Conservation (phyloP, 2,113 vertebrate species). For the Syngnathus scovelli region DNA sequence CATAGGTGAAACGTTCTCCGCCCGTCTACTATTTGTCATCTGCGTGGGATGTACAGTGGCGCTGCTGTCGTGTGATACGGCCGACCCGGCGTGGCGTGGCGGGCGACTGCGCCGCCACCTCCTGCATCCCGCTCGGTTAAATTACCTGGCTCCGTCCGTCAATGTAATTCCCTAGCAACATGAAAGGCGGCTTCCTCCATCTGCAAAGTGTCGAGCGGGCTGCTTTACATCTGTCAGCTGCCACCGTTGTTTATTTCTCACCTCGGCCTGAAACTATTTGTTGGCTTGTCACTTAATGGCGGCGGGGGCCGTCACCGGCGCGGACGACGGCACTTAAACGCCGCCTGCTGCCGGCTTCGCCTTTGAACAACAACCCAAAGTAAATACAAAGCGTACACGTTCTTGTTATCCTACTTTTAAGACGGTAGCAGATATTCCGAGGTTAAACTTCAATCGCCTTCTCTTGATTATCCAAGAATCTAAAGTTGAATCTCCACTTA, state of each 20-base stretch:
- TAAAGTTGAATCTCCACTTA: constrained; percentile 54
- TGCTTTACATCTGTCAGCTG: constrained; percentile 61
- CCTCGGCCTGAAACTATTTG: constrained; percentile 54
- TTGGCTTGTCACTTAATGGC: constrained; percentile 52
- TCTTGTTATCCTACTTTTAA: constrained; percentile 39
- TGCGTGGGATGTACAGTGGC: constrained; percentile 14
- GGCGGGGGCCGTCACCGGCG: constrained; percentile 19
- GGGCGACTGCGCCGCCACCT: constrained; percentile 9
- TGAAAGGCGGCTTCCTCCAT: constrained; percentile 51
- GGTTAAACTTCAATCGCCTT: constrained; percentile 26
- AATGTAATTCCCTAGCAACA: constrained; percentile 42
- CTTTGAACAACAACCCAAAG: constrained; percentile 44
- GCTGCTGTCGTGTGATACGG: constrained; percentile 34
- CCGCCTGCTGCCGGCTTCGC: constrained; percentile 37
- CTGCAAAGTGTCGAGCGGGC: constrained; percentile 41
- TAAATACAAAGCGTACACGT: constrained; percentile 38
- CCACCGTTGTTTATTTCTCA: constrained; percentile 61
- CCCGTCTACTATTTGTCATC: constrained; percentile 11
- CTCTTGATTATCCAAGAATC: constrained; percentile 21
- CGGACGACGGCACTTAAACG: constrained; percentile 35
- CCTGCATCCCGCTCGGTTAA: constrained; percentile 26
- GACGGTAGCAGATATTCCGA: constrained; percentile 25
- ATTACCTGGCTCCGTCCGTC: constrained; percentile 44
- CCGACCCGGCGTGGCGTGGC: constrained; percentile 29
- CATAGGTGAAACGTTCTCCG: constrained; percentile 28